Percentiles rank a stretch among this genome's conserved stretches.
Evolutionary conservation across 2,797 vertebrate species (phyloP).

Genomic region (Acanthornis magna): DNA sequence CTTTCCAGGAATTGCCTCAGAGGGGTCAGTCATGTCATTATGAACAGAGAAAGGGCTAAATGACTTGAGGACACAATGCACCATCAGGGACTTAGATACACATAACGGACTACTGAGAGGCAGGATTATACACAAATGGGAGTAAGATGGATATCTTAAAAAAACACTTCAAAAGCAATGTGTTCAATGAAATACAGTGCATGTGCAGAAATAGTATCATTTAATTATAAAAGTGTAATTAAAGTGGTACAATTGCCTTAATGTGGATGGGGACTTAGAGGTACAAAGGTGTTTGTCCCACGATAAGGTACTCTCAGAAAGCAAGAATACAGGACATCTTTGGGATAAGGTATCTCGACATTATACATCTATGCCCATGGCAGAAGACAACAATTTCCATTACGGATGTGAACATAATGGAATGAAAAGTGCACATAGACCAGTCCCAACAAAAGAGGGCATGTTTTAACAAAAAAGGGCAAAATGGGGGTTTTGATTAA

Average conservation of each 20-base stretch:
- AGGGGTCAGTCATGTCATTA: background rate
- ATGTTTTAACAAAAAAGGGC: background rate
- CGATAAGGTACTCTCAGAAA: background rate
- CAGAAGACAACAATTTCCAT: background rate
- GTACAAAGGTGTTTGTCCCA: background rate
- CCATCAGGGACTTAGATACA: background rate
- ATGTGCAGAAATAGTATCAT: background rate
- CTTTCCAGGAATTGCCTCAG: background rate
- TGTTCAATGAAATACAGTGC: background rate
- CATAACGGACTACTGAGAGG: background rate
- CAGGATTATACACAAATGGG: background rate
- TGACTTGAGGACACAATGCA: background rate
- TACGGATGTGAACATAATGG: background rate
- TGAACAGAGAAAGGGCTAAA: constrained; percentile 7
- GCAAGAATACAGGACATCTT: background rate
- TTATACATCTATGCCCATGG: background rate
- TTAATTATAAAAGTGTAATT: background rate
- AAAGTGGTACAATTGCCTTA: background rate
- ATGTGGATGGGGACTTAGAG: background rate
- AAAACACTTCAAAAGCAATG: background rate
- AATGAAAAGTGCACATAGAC: background rate
- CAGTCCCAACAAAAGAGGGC: background rate
- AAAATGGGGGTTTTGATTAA: background rate
- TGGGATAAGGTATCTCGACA: background rate
- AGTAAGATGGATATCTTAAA: background rate